phyloP scores from a whole-genome alignment of 2,888 invertebrate genomes.

The Zygothrica quintamaculata region DNA sequence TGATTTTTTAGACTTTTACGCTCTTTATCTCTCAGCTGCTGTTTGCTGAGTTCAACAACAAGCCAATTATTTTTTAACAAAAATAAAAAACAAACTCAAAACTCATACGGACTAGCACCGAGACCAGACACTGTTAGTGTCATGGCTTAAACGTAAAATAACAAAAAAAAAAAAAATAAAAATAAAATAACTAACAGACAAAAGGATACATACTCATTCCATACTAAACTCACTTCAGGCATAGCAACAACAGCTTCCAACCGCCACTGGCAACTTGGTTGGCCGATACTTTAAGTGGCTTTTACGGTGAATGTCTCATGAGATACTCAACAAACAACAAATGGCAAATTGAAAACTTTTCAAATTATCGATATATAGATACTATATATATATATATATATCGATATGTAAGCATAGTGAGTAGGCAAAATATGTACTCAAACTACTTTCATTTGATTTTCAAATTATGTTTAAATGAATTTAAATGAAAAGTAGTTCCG shows the following conservation, averaged over 20 bases:
- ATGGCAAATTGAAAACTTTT: not conserved
- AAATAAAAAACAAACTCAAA: too few species aligned
- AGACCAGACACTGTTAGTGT: constrained; percentile 20
- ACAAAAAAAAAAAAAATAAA: constrained; percentile 28
- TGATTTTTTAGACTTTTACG: constrained; percentile 3
- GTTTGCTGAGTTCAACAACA: constrained; percentile 45
- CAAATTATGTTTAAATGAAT: too few species aligned
- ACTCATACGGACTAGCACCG: constrained; percentile 25
- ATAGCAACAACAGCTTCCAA: constrained; percentile 14
- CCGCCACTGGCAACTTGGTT: constrained; percentile 5
- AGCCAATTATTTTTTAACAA: constrained; percentile 67
- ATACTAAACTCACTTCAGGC: not conserved
- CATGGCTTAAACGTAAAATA: constrained; percentile 10
- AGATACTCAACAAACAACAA: constrained; percentile 11
- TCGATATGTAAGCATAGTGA: too few species aligned
- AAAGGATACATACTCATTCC: not conserved
- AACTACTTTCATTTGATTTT: too few species aligned
- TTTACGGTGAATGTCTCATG: constrained; percentile 37
- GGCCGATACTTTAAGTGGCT: constrained; percentile 57
- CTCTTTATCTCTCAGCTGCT: too few species aligned
- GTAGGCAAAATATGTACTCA: too few species aligned
- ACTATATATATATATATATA: constrained; percentile 5
- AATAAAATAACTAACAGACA: constrained; percentile 19
- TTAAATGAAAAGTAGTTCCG: too few species aligned
- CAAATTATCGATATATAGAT: constrained; percentile 2